Evolutionary conservation across 2,113 vertebrate species (phyloP).

Genomic region (Tor tambroides): DNA sequence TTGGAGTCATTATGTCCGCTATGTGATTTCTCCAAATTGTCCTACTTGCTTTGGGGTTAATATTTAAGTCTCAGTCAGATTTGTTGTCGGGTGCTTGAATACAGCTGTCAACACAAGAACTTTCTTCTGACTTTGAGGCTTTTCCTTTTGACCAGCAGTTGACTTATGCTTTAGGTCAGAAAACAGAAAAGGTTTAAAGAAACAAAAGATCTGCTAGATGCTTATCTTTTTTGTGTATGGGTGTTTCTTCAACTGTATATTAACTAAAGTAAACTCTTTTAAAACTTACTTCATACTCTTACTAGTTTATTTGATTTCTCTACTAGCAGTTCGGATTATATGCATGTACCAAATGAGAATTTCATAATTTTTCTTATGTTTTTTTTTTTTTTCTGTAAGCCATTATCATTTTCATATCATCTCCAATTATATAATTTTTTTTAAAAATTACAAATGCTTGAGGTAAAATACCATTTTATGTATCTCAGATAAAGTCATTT

Average conservation of each 20-base stretch:
- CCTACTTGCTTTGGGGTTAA: slow-evolving; percentile 33
- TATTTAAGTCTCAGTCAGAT: slow-evolving; percentile 2
- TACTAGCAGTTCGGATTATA: background rate
- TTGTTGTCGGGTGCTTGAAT: background rate
- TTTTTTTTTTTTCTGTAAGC: background rate
- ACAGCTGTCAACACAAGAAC: slow-evolving; percentile 28
- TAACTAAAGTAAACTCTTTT: background rate
- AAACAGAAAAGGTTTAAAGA: background rate
- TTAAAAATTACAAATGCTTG: too few relatives aligned
- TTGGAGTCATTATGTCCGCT: slow-evolving; percentile 18
- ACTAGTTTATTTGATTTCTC: background rate
- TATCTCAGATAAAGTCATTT: background rate
- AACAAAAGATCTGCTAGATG: background rate
- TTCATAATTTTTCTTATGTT: too few relatives aligned
- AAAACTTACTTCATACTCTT: background rate
- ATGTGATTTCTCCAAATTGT: slow-evolving; percentile 28
- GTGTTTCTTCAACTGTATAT: background rate
- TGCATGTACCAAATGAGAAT: too few relatives aligned
- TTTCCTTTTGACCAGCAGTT: background rate
- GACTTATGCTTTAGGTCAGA: background rate
- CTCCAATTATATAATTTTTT: background rate
- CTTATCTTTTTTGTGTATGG: background rate
- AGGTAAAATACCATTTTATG: too few relatives aligned
- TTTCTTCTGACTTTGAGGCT: background rate
- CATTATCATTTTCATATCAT: background rate